Evolutionary conservation across 2,888 invertebrate species (phyloP).

Genomic region (Strigamia transsilvanica): DNA sequence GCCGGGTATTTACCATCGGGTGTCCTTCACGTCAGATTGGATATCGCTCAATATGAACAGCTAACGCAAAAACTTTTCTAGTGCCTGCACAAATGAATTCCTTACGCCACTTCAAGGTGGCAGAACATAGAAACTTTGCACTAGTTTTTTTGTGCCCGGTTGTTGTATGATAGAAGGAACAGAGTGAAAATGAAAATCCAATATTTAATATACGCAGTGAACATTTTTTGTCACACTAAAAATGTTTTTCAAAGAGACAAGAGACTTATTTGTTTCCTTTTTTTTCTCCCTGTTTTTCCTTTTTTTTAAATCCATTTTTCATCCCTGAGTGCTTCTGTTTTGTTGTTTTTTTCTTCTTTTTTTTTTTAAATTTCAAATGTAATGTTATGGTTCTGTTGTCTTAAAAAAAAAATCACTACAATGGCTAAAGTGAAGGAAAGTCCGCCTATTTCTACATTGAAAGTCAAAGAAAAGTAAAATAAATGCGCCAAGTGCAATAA

Average conservation of each 20-base stretch:
- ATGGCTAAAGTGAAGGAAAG: not conserved
- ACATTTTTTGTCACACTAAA: not conserved
- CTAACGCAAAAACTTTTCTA: conserved; percentile 28
- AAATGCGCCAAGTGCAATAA: not conserved
- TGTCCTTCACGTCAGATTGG: conserved; percentile 94
- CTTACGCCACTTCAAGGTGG: conserved; percentile 1
- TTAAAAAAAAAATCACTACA: not conserved
- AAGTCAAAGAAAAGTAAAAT: conserved; percentile 31
- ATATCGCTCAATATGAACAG: conserved; percentile 68
- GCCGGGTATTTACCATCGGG: conserved; percentile 92
- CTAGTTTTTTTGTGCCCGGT: conserved; percentile 29
- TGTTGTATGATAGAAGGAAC: not conserved
- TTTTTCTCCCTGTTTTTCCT: not conserved
- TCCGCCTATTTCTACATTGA: not conserved
- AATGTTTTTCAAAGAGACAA: not conserved
- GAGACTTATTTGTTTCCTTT: not conserved
- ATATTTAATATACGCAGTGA: conserved; percentile 11
- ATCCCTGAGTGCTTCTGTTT: not conserved
- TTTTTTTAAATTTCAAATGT: not conserved
- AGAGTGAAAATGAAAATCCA: conserved; percentile 11
- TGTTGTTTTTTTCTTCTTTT: no score
- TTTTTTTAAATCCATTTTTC: not conserved
- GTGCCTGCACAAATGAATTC: conserved; percentile 39
- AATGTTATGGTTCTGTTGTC: conserved; percentile 6
- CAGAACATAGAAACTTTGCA: conserved; percentile 23